Base-by-base conservation (phyloP, 2,797 vertebrate genomes). In the Varecia variegata region DNA sequence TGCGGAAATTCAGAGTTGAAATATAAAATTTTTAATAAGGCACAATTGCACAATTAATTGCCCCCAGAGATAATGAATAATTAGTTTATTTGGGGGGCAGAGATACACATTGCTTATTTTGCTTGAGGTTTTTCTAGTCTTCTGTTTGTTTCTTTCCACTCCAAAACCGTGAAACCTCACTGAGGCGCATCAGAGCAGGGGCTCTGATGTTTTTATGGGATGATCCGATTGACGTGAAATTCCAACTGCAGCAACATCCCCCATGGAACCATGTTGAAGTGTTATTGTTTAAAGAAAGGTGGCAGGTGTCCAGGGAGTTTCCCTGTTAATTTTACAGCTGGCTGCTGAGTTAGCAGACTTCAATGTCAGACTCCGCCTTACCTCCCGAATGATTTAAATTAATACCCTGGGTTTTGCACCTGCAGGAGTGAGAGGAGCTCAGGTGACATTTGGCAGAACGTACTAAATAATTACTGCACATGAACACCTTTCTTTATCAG, bases 391-490 rank as follows among this genome's bases (percentile, higher is more conserved):
- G 73, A 47, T 71, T 76, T 76, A 86, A 89, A 88, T 76, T n/a
- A 93, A 88, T 40, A 47, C 38, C 62, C 65, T 38, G 70, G 52
- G 47, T 32, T 82, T 74, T 7, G 21, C 86, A 73, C 74, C 97
- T 79, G 71, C 43, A 54, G 83, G 84, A 88, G 52, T 3, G 40
- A 60, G 62, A 67, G 35, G 12, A 0, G 43, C 86, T 83, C 89
- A 80, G 94, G 96, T 92, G 91, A 90, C 73, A 17, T 92, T 94
- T 94, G 82, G 82, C 86, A 71, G 77, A 35, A 54, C 0, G 2
- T 54, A 2, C 23, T 50, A 90, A 90, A 81, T 73, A 92, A 93
- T 90, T 47, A 83, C 38, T 35, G 35, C 56, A 32, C 83, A 1
- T 2, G 47, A 88, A 52, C 6, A 12, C 89, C 23, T 84, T 77